Evolutionary conservation across 2,797 vertebrate genomes (phyloP).

Genomic region (Lepilemur ruficaudatus): DNA sequence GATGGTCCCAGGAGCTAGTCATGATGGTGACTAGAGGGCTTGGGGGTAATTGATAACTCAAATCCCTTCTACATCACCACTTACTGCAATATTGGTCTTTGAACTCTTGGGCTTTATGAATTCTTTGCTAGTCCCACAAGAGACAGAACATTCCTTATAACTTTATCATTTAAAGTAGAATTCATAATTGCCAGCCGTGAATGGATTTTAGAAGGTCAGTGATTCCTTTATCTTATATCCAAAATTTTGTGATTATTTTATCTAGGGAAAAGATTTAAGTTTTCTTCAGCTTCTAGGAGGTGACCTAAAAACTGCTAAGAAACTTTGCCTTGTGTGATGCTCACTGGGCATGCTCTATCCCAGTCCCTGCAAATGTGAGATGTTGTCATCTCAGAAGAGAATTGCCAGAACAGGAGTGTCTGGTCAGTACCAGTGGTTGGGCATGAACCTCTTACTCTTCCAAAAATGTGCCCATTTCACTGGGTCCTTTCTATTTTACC

Average conservation of each 20-base stretch:
- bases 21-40: accelerated
- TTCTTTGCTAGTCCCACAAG: background rate
- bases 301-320: background rate
- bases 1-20: background rate
- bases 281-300: background rate
- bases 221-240: background rate
- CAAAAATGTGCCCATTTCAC: too few relatives aligned
- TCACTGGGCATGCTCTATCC: background rate
- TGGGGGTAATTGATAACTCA: background rate
- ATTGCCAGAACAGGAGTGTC: background rate
- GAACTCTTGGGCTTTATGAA: background rate
- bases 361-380: background rate
- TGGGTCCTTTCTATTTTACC: background rate
- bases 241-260: background rate
- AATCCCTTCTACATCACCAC: background rate
- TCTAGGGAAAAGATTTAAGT: background rate
- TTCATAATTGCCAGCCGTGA: background rate
- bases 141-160: background rate
- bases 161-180: background rate
- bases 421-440: background rate
- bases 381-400: background rate
- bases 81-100: background rate
- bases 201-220: background rate
- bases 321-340: background rate
- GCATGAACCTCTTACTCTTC: background rate